These are phyloP conservation scores for Tupaia chinensis DNA, from an alignment of 2,113 vertebrate genomes.

Conservation along the genomic window DNA sequence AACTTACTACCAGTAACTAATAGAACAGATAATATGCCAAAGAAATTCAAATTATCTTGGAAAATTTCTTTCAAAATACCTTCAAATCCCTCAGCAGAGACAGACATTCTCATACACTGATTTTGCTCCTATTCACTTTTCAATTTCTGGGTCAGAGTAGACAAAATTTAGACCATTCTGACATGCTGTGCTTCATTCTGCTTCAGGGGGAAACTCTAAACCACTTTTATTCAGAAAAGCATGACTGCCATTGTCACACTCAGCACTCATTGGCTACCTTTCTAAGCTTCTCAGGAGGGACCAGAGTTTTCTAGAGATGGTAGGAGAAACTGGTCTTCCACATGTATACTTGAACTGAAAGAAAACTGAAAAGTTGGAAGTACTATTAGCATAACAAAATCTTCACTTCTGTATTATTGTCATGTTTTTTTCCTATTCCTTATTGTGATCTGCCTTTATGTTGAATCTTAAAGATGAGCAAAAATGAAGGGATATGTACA, in stretches of 20 bases:
- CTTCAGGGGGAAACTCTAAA: neutral
- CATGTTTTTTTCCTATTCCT: fast-evolving
- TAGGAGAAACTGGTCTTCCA: neutral
- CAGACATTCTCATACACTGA: neutral
- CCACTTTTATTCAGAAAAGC: neutral
- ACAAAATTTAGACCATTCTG: neutral
- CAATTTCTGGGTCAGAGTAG: neutral
- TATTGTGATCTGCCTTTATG: neutral
- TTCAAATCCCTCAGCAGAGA: neutral
- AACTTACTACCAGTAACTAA: neutral
- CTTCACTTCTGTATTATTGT: neutral
- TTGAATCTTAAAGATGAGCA: neutral
- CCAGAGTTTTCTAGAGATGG: neutral
- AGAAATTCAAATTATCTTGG: neutral
- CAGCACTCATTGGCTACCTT: neutral
- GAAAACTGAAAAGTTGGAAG: neutral
- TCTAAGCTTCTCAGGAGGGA: neutral
- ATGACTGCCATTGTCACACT: neutral
- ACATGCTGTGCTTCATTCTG: neutral
- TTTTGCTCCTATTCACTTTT: neutral
- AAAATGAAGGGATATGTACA: neutral
- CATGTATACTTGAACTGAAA: neutral
- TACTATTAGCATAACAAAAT: neutral
- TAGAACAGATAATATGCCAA: neutral
- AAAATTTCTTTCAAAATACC: neutral